These are phyloP conservation scores for Quadriops clusia DNA, from an alignment of 2,888 invertebrate genomes.

Conservation along the genomic window DNA sequence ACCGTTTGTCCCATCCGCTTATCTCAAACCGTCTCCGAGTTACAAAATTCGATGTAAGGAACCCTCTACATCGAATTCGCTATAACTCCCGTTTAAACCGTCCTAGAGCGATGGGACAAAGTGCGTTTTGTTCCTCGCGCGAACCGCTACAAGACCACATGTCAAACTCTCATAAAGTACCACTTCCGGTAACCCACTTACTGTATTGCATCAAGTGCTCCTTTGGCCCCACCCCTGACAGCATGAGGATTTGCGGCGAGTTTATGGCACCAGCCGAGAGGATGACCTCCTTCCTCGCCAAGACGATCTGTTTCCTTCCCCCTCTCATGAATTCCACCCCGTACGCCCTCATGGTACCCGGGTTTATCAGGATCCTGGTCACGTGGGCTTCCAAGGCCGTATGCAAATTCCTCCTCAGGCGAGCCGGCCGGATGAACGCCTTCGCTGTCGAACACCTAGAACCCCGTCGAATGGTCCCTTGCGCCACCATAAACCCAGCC, in stretches of 20 bases:
- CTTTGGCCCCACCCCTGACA: slow-evolving; percentile 49
- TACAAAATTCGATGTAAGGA: too few relatives aligned
- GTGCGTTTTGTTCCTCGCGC: too few relatives aligned
- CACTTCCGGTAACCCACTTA: too few relatives aligned
- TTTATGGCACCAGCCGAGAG: slow-evolving; percentile 86
- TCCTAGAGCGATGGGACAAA: too few relatives aligned
- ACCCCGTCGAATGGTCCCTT: slow-evolving; percentile 72
- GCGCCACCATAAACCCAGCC: slow-evolving; percentile 77
- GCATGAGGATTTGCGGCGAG: slow-evolving; percentile 81
- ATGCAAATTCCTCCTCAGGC: slow-evolving; percentile 66
- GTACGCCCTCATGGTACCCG: slow-evolving; percentile 58
- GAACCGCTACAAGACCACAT: too few relatives aligned
- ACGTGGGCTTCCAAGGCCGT: slow-evolving; percentile 70
- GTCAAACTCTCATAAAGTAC: too few relatives aligned
- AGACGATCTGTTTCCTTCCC: slow-evolving; percentile 55
- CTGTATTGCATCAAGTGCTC: slow-evolving; percentile 49
- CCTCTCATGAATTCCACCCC: slow-evolving; percentile 71
- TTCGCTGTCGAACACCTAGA: slow-evolving; percentile 79
- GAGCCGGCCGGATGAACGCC: slow-evolving; percentile 70
- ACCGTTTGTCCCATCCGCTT: too few relatives aligned
- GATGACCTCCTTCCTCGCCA: slow-evolving; percentile 73
- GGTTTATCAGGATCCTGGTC: slow-evolving; percentile 63
- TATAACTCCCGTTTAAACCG: too few relatives aligned
- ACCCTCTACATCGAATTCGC: too few relatives aligned
- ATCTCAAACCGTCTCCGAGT: too few relatives aligned